A percentile compares a stretch with the other conserved stretches of the same genome.
phyloP scores from a whole-genome alignment of 2,888 invertebrate species.

The Brachyptera putata region DNA sequence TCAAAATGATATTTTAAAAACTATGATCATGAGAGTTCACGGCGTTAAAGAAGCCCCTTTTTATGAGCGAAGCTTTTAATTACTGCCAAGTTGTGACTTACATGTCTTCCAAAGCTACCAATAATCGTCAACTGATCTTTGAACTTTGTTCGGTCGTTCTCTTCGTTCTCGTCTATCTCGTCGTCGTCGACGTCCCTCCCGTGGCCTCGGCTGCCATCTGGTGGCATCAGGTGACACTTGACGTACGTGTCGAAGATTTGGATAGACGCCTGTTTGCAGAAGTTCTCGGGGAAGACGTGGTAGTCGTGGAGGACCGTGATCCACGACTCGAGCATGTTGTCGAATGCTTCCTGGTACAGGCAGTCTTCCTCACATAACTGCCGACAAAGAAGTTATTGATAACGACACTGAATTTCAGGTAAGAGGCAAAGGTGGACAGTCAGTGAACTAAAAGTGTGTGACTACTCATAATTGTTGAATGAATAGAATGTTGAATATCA shows the following conservation, averaged over 20 bases:
- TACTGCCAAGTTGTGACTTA: too few relatives aligned
- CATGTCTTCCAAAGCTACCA: slow-evolving; percentile 52
- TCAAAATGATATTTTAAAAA: too few relatives aligned
- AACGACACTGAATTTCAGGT: too few relatives aligned
- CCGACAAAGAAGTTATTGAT: too few relatives aligned
- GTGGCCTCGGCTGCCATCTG: slow-evolving; percentile 62
- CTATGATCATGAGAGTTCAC: too few relatives aligned
- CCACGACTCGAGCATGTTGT: slow-evolving; percentile 66
- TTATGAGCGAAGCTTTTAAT: too few relatives aligned
- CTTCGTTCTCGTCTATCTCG: slow-evolving; percentile 61
- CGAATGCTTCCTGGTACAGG: slow-evolving; percentile 63
- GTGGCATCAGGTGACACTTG: slow-evolving; percentile 73
- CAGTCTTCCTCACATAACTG: slow-evolving; percentile 43
- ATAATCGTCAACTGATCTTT: slow-evolving; percentile 71
- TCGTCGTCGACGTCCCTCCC: slow-evolving; percentile 45
- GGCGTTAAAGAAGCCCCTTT: too few relatives aligned
- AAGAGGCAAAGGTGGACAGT: too few relatives aligned
- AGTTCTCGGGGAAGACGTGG: slow-evolving; percentile 44
- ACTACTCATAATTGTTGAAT: too few relatives aligned
- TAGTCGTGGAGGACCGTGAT: slow-evolving; percentile 51
- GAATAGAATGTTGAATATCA: too few relatives aligned
- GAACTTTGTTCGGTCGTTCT: slow-evolving; percentile 61
- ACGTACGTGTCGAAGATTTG: slow-evolving; percentile 76
- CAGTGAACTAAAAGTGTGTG: too few relatives aligned
- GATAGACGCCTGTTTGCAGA: slow-evolving; percentile 47